These are phyloP conservation scores for Apoderus coryli DNA, from an alignment of 2,888 invertebrate species.

Conservation along the genomic window DNA sequence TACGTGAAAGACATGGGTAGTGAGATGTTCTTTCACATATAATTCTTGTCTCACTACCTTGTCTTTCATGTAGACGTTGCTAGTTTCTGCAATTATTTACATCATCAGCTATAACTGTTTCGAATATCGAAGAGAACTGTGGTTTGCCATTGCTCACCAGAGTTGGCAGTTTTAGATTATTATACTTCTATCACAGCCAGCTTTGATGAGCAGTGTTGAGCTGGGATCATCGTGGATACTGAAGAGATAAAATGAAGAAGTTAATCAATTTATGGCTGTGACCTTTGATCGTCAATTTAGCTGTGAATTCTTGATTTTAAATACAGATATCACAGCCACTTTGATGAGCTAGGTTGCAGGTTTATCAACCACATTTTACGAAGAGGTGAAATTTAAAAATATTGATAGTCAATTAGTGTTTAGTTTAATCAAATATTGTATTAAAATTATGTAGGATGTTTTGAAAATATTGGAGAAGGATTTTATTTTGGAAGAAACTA, in stretches of 20 bases:
- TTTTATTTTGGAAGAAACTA: too few species aligned
- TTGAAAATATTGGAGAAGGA: too few species aligned
- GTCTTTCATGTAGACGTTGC: conserved; percentile 79
- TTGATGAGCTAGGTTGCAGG: conserved; percentile 69
- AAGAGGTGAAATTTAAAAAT: too few species aligned
- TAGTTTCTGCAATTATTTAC: conserved; percentile 6
- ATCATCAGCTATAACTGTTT: conserved; percentile 3
- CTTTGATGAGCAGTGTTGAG: conserved; percentile 81
- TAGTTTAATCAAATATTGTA: too few species aligned
- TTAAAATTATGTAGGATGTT: too few species aligned
- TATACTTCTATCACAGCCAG: conserved; percentile 81
- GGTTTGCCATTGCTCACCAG: conserved; percentile 30
- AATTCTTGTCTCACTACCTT: conserved; percentile 89
- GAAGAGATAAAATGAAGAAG: background rate
- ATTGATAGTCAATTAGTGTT: too few species aligned
- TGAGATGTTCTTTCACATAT: conserved; percentile 73
- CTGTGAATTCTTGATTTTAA: conserved; percentile 60
- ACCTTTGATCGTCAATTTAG: conserved; percentile 70
- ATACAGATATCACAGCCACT: conserved; percentile 92
- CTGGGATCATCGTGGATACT: conserved; percentile 8
- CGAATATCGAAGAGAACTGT: conserved; percentile 5
- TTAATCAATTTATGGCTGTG: conserved; percentile 23
- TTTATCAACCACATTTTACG: too few species aligned
- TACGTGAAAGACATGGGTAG: conserved; percentile 96
- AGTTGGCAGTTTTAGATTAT: conserved; percentile 59